Base-by-base conservation (phyloP, 2,113 vertebrate species). In the Saguinus midas region DNA sequence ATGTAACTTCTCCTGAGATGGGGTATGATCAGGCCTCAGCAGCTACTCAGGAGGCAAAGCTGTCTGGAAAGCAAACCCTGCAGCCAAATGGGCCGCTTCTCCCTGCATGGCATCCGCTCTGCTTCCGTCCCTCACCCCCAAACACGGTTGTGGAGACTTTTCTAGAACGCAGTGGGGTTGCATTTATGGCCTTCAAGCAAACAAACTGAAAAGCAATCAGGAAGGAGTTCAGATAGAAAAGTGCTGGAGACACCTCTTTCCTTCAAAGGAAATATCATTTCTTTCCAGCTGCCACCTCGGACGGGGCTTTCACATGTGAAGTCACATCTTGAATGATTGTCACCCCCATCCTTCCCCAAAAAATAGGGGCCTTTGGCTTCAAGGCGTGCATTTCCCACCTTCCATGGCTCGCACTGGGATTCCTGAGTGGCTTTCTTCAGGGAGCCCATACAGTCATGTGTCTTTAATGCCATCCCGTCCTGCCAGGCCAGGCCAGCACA, bases 211-310 rank as follows among this genome's bases (percentile, higher is more conserved):
- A 89, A 82, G 84, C 91, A 66, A 52, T 75, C 94, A 85, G 6
- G 88, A 84, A 90, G 82, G 96, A 96, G 94, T 91, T 87, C 84
- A 64, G 32, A 52, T 52, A 95, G 87, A 82, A 92, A 70, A 6
- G 7, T 16, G 1, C 88, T 76, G 73, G 13, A 68, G 45, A 48
- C 9, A 32, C 57, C 0, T 52, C 57, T 96, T 57, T 84, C 88
- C 85, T 75, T 57, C 64, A 35, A 16, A 9, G 94, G 68, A 37
- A 72, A 70, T 29, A 32, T 3, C 9, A 32, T 80, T 76, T 57
- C 32, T 83, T 52, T 35, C 97, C 27, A 6, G 2, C 92, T 1
- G n/a, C 80, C 70, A 12, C 79, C 58, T 37, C 29, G 4, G 0
- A 35, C 0, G 1, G 8, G 18, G 70, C 14, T 5, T 45, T 43